Evolutionary conservation across 2,888 invertebrate species (phyloP).

Genomic region (Caenorhabditis afra): DNA sequence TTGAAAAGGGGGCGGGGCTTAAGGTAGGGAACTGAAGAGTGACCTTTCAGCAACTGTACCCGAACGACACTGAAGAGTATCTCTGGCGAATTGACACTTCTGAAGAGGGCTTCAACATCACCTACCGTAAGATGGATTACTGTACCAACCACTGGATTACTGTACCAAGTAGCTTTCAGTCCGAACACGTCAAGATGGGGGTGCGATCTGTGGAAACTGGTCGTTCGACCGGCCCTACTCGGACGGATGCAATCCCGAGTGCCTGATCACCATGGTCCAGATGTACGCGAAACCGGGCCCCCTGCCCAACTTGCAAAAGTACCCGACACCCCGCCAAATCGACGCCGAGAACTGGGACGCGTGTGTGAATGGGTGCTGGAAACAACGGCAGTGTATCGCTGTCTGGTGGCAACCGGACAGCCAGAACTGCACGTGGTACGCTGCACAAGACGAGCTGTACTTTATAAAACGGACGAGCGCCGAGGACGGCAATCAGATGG

Average conservation of each 20-base stretch:
- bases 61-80: slow-evolving; percentile 12
- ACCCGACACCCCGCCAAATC: neutral
- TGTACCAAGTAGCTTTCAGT: neutral
- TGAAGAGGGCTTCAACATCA: slow-evolving; percentile 20
- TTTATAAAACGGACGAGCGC: slow-evolving; percentile 8
- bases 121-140: slow-evolving; percentile 9
- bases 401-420: neutral
- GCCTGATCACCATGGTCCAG: slow-evolving; percentile 26
- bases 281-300: slow-evolving; percentile 16
- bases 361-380: slow-evolving; percentile 12
- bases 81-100: slow-evolving; percentile 35
- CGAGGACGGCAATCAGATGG: slow-evolving; percentile 7
- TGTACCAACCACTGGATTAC: neutral
- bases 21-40: too few relatives aligned
- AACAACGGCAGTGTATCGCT: neutral
- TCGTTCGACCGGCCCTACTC: slow-evolving; percentile 16
- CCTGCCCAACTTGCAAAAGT: neutral
- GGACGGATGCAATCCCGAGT: slow-evolving; percentile 21
- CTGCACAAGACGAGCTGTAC: neutral
- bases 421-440: neutral
- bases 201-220: slow-evolving; percentile 30
- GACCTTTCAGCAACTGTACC: slow-evolving; percentile 9
- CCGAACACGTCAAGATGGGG: neutral
- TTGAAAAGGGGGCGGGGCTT: neutral
- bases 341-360: neutral